phyloP scores from a whole-genome alignment of 2,113 vertebrate genomes.

The Ia io region DNA sequence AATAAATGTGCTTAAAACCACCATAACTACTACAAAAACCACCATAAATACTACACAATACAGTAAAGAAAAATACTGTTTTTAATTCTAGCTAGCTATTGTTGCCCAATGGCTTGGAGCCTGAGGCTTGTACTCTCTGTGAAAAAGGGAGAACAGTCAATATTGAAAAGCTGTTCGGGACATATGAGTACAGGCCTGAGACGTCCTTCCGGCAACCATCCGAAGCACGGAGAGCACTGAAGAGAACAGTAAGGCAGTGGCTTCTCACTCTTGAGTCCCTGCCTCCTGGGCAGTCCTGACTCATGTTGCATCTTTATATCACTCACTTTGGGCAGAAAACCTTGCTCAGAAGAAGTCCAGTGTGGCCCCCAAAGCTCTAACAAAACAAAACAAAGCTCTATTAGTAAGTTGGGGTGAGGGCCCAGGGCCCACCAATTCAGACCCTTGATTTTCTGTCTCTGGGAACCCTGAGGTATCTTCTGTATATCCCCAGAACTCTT shows the following conservation, averaged over 20 bases:
- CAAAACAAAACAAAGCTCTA: neutral
- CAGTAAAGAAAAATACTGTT: neutral
- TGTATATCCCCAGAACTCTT: neutral
- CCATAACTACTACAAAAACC: neutral
- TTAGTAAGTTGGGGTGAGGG: neutral
- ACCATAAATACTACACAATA: neutral
- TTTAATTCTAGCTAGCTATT: neutral
- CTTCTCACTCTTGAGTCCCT: neutral
- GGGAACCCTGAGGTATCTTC: neutral
- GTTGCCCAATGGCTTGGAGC: neutral
- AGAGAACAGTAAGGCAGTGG: neutral
- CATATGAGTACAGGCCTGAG: neutral
- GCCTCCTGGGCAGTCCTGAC: neutral
- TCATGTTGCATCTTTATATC: neutral
- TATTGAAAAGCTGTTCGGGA: neutral
- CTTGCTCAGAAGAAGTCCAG: neutral
- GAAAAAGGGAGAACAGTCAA: neutral
- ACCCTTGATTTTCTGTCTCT: neutral
- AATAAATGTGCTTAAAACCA: neutral
- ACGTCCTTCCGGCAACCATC: neutral
- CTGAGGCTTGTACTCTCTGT: neutral
- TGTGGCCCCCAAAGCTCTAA: no score
- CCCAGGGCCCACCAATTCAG: neutral
- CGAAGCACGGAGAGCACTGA: neutral
- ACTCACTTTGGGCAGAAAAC: neutral